Conservation (phyloP, 2,888 invertebrate species). For the Nomada lathburiana region DNA sequence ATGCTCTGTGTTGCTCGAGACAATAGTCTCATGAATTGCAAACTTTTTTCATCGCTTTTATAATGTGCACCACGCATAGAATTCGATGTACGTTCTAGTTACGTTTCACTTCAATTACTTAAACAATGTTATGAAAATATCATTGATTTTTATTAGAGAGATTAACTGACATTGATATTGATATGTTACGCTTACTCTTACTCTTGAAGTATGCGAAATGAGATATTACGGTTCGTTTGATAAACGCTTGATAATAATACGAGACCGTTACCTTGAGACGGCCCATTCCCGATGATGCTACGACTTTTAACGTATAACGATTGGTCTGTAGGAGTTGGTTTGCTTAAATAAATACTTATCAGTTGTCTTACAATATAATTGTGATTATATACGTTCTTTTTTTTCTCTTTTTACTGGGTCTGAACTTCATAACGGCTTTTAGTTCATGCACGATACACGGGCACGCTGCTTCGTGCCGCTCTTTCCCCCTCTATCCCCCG, state of each 20-base stretch:
- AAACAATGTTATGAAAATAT: slow-evolving; percentile 18
- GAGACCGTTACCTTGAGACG: slow-evolving; percentile 46
- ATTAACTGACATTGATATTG: slow-evolving; percentile 27
- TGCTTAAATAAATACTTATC: neutral
- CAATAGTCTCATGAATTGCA: slow-evolving; percentile 21
- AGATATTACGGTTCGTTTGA: slow-evolving; percentile 50
- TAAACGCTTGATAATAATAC: slow-evolving; percentile 54
- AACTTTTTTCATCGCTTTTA: neutral
- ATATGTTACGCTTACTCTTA: slow-evolving; percentile 10
- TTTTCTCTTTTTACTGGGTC: slow-evolving; percentile 24
- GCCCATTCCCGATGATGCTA: slow-evolving; percentile 7
- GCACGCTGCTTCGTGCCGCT: slow-evolving; percentile 64
- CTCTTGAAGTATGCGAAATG: slow-evolving; percentile 33
- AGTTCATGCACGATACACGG: slow-evolving; percentile 55
- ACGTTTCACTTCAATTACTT: slow-evolving; percentile 33
- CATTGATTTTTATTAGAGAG: slow-evolving; percentile 1
- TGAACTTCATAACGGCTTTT: slow-evolving; percentile 32
- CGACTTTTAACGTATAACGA: neutral
- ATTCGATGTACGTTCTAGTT: slow-evolving; percentile 25
- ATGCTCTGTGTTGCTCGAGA: slow-evolving; percentile 3
- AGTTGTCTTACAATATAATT: slow-evolving; percentile 8
- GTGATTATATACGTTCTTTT: slow-evolving; percentile 4
- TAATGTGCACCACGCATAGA: neutral
- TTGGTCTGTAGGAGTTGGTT: neutral
- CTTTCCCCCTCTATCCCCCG: slow-evolving; percentile 38